phyloP scores from a whole-genome alignment of 1,140 invertebrate genomes.

The Trachelipus rathkii region DNA sequence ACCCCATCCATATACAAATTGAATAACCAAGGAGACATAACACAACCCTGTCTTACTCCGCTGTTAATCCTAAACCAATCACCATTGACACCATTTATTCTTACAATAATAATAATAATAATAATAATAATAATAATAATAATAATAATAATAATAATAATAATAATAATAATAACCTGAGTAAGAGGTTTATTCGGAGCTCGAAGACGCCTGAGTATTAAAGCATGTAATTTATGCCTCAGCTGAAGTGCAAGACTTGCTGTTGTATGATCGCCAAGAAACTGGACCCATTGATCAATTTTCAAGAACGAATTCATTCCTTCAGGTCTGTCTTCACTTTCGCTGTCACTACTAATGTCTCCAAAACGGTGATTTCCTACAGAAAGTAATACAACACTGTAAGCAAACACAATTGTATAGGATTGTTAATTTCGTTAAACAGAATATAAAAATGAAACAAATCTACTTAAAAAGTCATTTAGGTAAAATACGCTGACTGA shows the following conservation, averaged over 20 bases:
- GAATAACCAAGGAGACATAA: too few species aligned
- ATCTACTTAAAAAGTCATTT: too few species aligned
- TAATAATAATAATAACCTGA: slow-evolving; percentile 48
- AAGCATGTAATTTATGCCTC: slow-evolving; percentile 70
- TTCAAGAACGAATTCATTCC: slow-evolving; percentile 60
- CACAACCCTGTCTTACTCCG: too few species aligned
- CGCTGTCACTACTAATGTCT: slow-evolving; percentile 58
- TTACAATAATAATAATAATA: too few species aligned
- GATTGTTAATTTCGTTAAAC: too few species aligned
- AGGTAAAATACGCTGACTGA: too few species aligned
- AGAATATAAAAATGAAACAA: too few species aligned
- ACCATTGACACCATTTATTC: too few species aligned
- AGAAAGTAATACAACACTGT: too few species aligned
- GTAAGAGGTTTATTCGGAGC: slow-evolving; percentile 62
- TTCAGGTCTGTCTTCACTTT: slow-evolving; percentile 61
- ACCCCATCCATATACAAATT: too few species aligned
- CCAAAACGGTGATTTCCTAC: not conserved
- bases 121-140: not conserved
- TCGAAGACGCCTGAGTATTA: slow-evolving; percentile 68
- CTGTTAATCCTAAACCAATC: too few species aligned
- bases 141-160: not conserved
- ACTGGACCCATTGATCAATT: slow-evolving; percentile 77
- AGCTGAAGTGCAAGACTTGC: slow-evolving; percentile 60
- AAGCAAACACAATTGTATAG: too few species aligned
- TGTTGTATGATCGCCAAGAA: slow-evolving; percentile 63